Percentiles rank a stretch among this genome's conserved stretches.
Conservation (phyloP, 2,888 invertebrate species). For the Pterobdella sp. region DNA sequence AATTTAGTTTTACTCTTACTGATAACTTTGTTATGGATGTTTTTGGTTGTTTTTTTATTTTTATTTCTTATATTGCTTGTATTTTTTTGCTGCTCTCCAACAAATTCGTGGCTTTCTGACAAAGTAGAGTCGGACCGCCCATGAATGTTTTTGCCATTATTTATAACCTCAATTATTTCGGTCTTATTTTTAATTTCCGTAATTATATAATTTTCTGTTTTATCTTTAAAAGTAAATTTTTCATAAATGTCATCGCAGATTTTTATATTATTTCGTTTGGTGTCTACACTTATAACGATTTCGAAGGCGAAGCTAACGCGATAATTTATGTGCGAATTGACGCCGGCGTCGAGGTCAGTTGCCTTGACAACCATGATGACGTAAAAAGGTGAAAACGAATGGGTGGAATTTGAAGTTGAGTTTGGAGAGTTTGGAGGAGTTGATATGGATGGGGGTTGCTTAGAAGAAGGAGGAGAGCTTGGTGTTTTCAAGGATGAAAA, state of each 20-base stretch:
- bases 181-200: background rate
- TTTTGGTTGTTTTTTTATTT: background rate
- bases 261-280: too few species aligned
- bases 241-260: too few species aligned
- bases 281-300: too few species aligned
- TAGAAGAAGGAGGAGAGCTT: background rate
- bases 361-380: conserved; percentile 6
- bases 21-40: background rate
- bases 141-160: background rate
- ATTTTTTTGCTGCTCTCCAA: background rate
- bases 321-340: background rate
- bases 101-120: background rate
- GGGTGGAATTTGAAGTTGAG: background rate
- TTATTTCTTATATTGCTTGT: background rate
- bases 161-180: background rate
- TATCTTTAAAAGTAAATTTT: background rate
- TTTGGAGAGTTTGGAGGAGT: background rate
- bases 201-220: background rate
- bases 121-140: background rate
- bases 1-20: background rate
- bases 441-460: background rate
- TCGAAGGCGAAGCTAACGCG: conserved; percentile 1
- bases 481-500: too few species aligned
- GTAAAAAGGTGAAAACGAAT: background rate
- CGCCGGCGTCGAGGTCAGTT: background rate